phyloP scores from a whole-genome alignment of 92 coral and sea anemone species.

The Heteractis magnifica region DNA sequence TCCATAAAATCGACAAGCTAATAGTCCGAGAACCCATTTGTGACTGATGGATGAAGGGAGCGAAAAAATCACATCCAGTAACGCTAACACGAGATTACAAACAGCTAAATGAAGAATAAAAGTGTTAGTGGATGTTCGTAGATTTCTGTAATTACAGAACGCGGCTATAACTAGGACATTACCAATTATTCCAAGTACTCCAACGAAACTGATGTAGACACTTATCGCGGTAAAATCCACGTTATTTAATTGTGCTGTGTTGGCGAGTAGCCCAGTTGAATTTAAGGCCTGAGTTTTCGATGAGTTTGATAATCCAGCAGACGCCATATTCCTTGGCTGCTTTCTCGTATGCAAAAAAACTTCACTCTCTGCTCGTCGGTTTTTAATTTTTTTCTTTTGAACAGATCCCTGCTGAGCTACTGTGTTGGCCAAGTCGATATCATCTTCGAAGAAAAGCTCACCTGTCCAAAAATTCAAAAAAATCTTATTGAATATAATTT shows the following conservation, averaged over 20 bases:
- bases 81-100: conserved; percentile 68
- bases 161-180: conserved; percentile 68
- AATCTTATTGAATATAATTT: neutral
- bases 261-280: neutral
- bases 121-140: conserved; percentile 81
- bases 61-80: conserved; percentile 69
- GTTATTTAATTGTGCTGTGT: neutral
- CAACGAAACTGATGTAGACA: conserved; percentile 61
- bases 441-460: neutral
- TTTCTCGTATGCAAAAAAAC: neutral
- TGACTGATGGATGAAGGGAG: conserved; percentile 64
- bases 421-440: neutral
- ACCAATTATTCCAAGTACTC: conserved; percentile 73
- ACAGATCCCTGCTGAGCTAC: neutral
- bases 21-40: conserved; percentile 68
- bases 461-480: neutral
- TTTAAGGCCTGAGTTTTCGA: neutral
- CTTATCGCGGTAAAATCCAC: conserved; percentile 44
- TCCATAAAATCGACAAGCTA: conserved; percentile 59
- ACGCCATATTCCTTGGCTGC: neutral
- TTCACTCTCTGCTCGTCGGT: neutral
- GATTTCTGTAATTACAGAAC: conserved; percentile 51
- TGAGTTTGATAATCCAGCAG: neutral
- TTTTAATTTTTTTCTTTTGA: neutral
- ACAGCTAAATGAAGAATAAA: conserved; percentile 74